These are phyloP conservation scores for Trachymyrmex septentrionalis DNA, from an alignment of 1,140 invertebrate species.

Conservation along the genomic window DNA sequence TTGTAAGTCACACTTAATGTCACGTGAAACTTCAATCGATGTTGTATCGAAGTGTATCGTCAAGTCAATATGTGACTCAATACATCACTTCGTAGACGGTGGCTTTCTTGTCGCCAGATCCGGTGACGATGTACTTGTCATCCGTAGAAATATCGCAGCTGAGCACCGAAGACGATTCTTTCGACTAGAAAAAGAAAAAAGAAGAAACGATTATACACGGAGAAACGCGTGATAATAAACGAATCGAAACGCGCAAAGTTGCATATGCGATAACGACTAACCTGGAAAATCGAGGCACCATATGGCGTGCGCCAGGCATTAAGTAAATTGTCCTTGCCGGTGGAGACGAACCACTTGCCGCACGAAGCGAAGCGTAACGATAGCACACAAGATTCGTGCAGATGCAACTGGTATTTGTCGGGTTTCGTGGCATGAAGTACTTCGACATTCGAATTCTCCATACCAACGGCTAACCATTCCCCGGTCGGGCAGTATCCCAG, in stretches of 20 bases:
- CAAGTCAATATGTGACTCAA: constrained; percentile 82
- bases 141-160: constrained; percentile 99
- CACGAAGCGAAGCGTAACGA: constrained; percentile 98
- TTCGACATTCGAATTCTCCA: constrained; percentile 99
- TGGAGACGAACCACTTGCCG: constrained; percentile 99
- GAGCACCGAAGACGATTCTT: constrained; percentile 99
- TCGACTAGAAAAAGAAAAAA: constrained; percentile 92
- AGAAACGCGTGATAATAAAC: background rate
- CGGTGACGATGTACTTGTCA: constrained; percentile 99
- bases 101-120: constrained; percentile 99
- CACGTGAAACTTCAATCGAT: constrained; percentile 78
- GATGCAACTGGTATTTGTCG: constrained; percentile 98
- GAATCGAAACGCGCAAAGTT: background rate
- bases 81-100: constrained; percentile 99
- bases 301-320: constrained; percentile 99
- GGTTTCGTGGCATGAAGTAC: constrained; percentile 97
- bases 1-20: constrained; percentile 42
- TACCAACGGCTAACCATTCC: constrained; percentile 99
- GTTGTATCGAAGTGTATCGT: constrained; percentile 50
- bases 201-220: background rate
- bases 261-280: constrained; percentile 82
- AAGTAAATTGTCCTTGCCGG: constrained; percentile 99
- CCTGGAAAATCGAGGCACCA: constrained; percentile 99
- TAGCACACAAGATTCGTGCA: constrained; percentile 99
- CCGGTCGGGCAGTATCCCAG: constrained; percentile 99